A percentile compares a stretch with the other conserved stretches of the same genome.
phyloP scores from a whole-genome alignment of 2,888 invertebrate genomes.

The Notocelia uddmanniana region DNA sequence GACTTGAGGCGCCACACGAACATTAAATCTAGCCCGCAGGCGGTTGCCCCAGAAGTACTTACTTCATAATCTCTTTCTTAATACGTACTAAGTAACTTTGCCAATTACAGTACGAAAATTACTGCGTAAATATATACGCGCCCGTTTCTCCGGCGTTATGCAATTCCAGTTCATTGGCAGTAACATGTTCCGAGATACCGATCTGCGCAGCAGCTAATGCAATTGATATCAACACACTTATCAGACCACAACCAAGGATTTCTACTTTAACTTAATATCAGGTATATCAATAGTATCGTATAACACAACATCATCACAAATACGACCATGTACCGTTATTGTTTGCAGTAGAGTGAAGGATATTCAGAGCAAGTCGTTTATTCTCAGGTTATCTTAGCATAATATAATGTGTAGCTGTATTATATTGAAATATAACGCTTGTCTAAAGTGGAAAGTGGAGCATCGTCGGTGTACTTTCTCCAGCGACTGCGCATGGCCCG shows the following conservation, averaged over 20 bases:
- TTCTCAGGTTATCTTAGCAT: conserved; percentile 42
- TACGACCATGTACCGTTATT: conserved; percentile 49
- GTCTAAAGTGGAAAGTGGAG: conserved; percentile 78
- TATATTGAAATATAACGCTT: conserved; percentile 60
- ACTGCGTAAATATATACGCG: conserved; percentile 29
- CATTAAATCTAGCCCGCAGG: conserved; percentile 50
- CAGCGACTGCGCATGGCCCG: conserved; percentile 66
- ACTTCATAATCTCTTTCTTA: conserved; percentile 44
- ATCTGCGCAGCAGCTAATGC: conserved; percentile 43
- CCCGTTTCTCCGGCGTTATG: conserved; percentile 37
- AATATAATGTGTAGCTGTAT: conserved; percentile 49
- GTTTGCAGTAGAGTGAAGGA: conserved; percentile 39
- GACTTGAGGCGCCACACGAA: conserved; percentile 77
- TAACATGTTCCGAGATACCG: conserved; percentile 41
- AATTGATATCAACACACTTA: conserved; percentile 51
- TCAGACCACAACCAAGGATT: conserved; percentile 70
- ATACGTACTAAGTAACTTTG: conserved; percentile 37
- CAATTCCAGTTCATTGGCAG: conserved; percentile 46
- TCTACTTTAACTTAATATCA: conserved; percentile 62
- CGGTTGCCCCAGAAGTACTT: conserved; percentile 31
- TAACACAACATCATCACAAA: conserved; percentile 59
- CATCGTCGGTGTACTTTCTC: conserved; percentile 78
- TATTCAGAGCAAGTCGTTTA: conserved; percentile 35
- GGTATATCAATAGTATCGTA: conserved; percentile 54
- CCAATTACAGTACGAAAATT: conserved; percentile 39